Percentiles rank a stretch among this genome's conserved stretches.
phyloP scores from a whole-genome alignment of 1,140 invertebrate genomes.

The Radopholus similis region DNA sequence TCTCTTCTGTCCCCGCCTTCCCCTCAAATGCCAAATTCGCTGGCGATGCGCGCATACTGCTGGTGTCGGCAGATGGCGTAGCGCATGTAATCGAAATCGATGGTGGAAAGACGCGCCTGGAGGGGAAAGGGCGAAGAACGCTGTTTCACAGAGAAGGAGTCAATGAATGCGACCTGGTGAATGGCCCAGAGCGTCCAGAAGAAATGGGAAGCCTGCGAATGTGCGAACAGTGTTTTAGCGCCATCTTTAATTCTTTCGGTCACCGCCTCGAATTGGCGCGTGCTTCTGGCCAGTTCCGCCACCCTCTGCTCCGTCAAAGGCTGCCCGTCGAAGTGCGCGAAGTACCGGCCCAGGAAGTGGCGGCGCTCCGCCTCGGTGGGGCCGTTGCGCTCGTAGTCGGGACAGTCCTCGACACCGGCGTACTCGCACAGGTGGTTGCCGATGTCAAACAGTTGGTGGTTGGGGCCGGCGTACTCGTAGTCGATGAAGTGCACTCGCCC shows the following conservation, averaged over 20 bases:
- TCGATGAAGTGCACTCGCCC: conserved; percentile 83
- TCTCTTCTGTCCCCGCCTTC: too few relatives aligned
- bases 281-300: conserved; percentile 16
- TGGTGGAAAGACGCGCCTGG: conserved; percentile 80
- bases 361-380: conserved; percentile 38
- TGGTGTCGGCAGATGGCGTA: conserved; percentile 63
- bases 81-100: conserved; percentile 89
- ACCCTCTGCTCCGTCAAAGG: conserved; percentile 23
- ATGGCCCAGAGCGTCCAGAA: conserved; percentile 90
- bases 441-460: conserved; percentile 93
- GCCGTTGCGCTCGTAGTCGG: conserved; percentile 49
- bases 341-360: conserved; percentile 42
- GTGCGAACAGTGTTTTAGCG: too few relatives aligned
- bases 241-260: conserved; percentile 15
- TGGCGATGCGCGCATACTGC: conserved; percentile 3
- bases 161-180: background rate
- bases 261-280: conserved; percentile 49
- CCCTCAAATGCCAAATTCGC: background rate
- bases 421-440: conserved; percentile 97
- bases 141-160: background rate
- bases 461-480: conserved; percentile 89
- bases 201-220: conserved; percentile 71
- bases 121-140: conserved; percentile 61
- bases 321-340: conserved; percentile 16
- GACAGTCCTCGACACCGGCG: conserved; percentile 69